Conservation (phyloP, 2,797 vertebrate species). For the Dendrocincla fuliginosa region DNA sequence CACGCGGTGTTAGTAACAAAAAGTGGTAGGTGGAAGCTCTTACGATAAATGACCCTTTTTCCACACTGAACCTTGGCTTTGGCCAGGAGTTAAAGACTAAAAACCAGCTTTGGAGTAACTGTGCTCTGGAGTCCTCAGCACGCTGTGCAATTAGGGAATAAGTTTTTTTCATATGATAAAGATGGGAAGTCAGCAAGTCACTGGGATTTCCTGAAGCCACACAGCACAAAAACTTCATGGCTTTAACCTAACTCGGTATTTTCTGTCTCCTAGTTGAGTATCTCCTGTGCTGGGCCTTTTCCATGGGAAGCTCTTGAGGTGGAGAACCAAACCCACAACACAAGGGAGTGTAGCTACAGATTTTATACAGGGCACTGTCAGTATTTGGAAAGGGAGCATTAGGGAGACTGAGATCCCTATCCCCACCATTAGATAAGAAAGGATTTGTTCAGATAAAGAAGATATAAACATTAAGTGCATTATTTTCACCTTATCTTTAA, state of each 20-base stretch:
- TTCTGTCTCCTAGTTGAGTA: not conserved
- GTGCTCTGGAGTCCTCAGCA: not conserved
- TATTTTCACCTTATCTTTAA: not conserved
- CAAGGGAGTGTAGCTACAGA: not conserved
- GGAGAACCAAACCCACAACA: not conserved
- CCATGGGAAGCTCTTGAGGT: not conserved
- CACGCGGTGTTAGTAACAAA: conserved; percentile 31
- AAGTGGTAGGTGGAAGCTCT: not conserved
- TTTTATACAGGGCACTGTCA: not conserved
- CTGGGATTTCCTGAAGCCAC: not conserved
- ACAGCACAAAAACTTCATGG: not conserved
- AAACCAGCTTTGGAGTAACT: not conserved
- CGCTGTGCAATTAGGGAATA: not conserved
- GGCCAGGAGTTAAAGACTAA: not conserved
- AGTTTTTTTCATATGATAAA: not conserved
- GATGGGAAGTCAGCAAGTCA: not conserved
- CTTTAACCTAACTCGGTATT: not conserved
- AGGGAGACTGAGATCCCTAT: not conserved
- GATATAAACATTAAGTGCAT: not conserved
- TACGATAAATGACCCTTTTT: not conserved
- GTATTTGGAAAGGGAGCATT: not conserved
- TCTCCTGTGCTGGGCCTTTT: not conserved
- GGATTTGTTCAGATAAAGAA: not conserved
- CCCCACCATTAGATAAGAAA: not conserved
- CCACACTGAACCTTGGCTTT: not conserved